A percentile compares a stretch with the other conserved stretches of the same genome.
phyloP scores from a whole-genome alignment of 1,140 invertebrate genomes.

The Harpegnathos saltator region DNA sequence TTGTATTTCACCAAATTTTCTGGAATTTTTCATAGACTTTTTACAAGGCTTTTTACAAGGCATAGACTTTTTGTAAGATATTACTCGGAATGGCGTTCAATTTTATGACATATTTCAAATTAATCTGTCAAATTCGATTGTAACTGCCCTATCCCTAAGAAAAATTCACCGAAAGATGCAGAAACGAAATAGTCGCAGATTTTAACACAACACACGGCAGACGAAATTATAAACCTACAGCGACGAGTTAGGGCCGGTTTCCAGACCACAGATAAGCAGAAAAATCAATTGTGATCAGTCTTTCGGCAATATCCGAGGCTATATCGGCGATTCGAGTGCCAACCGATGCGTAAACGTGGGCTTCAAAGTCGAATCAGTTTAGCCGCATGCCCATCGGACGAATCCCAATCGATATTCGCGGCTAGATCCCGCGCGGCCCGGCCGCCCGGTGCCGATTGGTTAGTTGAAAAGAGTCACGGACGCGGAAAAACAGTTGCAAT shows the following conservation, averaged over 20 bases:
- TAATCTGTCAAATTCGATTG: background rate
- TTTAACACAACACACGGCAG: background rate
- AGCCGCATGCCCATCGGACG: slow-evolving; percentile 55
- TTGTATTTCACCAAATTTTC: no score
- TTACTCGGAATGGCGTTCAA: no score
- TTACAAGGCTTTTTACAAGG: no score
- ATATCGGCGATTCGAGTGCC: slow-evolving; percentile 24
- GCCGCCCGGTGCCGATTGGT: slow-evolving; percentile 62
- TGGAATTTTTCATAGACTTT: no score
- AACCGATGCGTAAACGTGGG: slow-evolving; percentile 44
- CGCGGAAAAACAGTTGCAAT: slow-evolving; percentile 72
- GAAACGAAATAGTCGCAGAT: background rate
- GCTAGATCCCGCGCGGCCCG: slow-evolving; percentile 39
- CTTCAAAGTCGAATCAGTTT: slow-evolving; percentile 69
- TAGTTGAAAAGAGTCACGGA: slow-evolving; percentile 62
- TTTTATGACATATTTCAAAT: background rate
- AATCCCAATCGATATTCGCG: slow-evolving; percentile 69
- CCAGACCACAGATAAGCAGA: slow-evolving; percentile 21
- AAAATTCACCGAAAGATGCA: background rate
- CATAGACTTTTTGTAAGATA: no score
- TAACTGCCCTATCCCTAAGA: background rate
- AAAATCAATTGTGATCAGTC: slow-evolving; percentile 59
- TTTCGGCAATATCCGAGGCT: slow-evolving; percentile 40
- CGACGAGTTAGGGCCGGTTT: slow-evolving; percentile 7
- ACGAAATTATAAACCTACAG: slow-evolving; percentile 5